phyloP scores from a whole-genome alignment of 2,113 vertebrate species.

The Eudyptes chrysolophus region DNA sequence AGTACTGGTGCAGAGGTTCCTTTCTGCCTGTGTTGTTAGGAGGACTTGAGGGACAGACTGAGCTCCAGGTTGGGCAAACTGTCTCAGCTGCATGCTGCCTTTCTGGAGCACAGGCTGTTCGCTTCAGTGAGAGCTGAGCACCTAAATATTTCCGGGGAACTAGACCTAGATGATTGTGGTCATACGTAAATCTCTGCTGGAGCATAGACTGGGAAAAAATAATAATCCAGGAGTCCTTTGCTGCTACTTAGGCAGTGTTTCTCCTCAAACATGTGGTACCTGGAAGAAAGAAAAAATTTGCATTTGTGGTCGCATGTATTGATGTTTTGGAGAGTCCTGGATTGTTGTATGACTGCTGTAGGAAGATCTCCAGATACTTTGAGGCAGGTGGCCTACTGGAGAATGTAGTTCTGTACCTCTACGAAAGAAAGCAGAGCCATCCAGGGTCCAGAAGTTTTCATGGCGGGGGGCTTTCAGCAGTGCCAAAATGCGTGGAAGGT shows the following conservation, averaged over 20 bases:
- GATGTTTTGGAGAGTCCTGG: no score
- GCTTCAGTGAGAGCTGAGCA: background rate
- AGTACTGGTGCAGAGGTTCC: background rate
- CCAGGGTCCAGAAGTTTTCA: background rate
- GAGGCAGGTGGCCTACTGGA: background rate
- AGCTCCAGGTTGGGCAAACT: background rate
- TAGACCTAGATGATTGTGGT: no score
- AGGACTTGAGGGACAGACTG: background rate
- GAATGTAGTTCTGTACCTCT: background rate
- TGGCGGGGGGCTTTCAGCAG: no score
- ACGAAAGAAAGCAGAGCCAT: background rate
- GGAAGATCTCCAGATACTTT: background rate
- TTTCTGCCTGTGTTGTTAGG: background rate
- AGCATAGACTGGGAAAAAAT: background rate
- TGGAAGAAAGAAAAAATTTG: background rate
- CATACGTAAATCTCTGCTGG: background rate
- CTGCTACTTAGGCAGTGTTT: background rate
- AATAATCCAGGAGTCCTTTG: background rate
- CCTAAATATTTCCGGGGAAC: no score
- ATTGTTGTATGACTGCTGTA: background rate
- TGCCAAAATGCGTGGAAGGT: background rate
- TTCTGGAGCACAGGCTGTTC: background rate
- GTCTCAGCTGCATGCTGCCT: background rate
- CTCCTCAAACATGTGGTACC: background rate
- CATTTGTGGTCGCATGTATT: rapidly evolving